Base-by-base conservation (phyloP, 2,888 invertebrate genomes). In the Phlogophora meticulosa region DNA sequence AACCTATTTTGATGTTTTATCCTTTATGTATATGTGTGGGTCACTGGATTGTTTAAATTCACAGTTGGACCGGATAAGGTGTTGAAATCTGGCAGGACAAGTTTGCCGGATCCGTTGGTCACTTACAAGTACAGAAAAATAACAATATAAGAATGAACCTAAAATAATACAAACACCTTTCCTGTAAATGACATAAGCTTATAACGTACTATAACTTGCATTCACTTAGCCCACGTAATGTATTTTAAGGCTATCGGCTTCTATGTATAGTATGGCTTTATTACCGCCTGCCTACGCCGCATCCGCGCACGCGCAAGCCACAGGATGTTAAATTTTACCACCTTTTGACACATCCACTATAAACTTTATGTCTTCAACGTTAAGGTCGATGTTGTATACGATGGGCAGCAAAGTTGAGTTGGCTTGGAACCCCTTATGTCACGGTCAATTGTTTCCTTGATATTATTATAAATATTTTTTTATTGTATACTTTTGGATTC, bases 231-330 rank as follows among this genome's bases (percentile, higher is more conserved):
- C 78, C 73, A 78, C 80, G 80, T 75, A 76, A 58, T 49, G 32
- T 73, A 65, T 80, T 81, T 78, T 80, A 72, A 85, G 88, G 84
- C 78, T 87, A 84, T 87, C 69, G 61, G 55, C 76, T 56, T 10
- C 57, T 59, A 61, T 56, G 59, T 78, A 79, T 55, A 57, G 49
- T 85, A 85, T 81, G 81, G 83, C 82, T 88, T 88, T 87, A 85
- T 85, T 87, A 76, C 81, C 57, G 58, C 64, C 79, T 80, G 75
- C 84, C 80, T 82, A 83, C 83, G 85, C 93, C 93, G 90, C 94
- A 94, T 94, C 94, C 94, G 93, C 86, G 88, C 90, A 87, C 85
- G 88, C 87, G 88, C 84, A 75, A 49, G 82, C 90, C 89, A 88
- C 94, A 93, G 94, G 94, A 94, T 91, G 89, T 88, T 66, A 69